These are phyloP conservation scores for Meloidogyne floridensis DNA, from an alignment of 1,140 invertebrate species.

Conservation along the genomic window DNA sequence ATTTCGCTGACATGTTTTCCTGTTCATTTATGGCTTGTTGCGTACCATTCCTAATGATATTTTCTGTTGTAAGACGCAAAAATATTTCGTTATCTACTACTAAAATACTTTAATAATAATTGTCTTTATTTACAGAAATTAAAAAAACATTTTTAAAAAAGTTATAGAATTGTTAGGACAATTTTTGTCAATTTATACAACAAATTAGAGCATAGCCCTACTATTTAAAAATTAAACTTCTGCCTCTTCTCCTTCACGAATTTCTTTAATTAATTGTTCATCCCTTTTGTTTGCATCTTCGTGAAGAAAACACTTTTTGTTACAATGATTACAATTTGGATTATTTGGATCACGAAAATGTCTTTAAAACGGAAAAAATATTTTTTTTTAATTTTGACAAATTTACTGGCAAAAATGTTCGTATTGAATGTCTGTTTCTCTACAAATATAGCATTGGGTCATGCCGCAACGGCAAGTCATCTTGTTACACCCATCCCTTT, in stretches of 20 bases:
- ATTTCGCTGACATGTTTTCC: too few relatives aligned
- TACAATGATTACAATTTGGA: background rate
- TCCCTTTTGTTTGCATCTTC: slow-evolving; percentile 38
- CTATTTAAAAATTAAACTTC: background rate
- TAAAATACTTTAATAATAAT: too few relatives aligned
- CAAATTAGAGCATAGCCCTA: too few relatives aligned
- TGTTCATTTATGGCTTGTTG: too few relatives aligned
- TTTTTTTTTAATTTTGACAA: background rate
- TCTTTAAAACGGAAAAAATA: background rate
- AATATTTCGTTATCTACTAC: too few relatives aligned
- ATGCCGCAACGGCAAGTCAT: slow-evolving; percentile 30
- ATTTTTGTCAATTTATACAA: too few relatives aligned
- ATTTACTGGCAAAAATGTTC: slow-evolving; percentile 29
- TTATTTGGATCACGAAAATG: background rate
- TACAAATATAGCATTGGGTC: slow-evolving; percentile 34
- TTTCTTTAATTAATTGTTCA: slow-evolving; percentile 28
- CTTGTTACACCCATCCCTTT: slow-evolving; percentile 29
- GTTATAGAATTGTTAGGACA: too few relatives aligned
- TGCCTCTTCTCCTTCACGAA: background rate
- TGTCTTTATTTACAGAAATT: too few relatives aligned
- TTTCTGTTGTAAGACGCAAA: too few relatives aligned
- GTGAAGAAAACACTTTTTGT: slow-evolving; percentile 29
- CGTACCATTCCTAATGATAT: too few relatives aligned
- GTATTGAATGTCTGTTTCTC: slow-evolving; percentile 23
- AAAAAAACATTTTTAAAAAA: too few relatives aligned